phyloP scores from a whole-genome alignment of 2,113 vertebrate genomes.

The Pelecanus crispus region DNA sequence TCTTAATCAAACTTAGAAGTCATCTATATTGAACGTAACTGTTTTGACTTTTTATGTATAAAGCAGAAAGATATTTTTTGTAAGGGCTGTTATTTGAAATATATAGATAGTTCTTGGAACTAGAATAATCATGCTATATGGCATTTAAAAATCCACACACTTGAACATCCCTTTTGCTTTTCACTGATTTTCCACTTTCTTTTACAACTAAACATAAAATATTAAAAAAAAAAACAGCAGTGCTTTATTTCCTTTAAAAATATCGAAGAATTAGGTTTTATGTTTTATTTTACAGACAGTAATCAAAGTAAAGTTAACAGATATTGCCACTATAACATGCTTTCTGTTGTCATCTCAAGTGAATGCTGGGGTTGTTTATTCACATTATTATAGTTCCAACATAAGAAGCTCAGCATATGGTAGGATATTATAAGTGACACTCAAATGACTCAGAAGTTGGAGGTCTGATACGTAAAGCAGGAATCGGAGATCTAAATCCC shows the following conservation, averaged over 20 bases:
- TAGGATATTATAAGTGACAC: neutral
- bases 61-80: neutral
- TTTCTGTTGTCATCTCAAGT: neutral
- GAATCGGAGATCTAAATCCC: neutral
- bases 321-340: neutral
- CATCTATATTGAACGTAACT: neutral
- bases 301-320: neutral
- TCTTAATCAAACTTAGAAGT: neutral
- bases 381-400: neutral
- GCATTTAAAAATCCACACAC: neutral
- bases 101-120: neutral
- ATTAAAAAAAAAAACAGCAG: neutral
- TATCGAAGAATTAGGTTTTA: neutral
- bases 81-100: neutral
- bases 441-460: neutral
- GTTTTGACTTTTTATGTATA: neutral
- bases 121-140: neutral
- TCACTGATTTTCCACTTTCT: neutral
- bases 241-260: neutral
- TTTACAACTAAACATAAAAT: neutral
- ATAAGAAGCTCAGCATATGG: neutral
- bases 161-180: neutral
- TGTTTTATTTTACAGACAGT: neutral
- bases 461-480: neutral
- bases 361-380: neutral